phyloP scores from a whole-genome alignment of 1,140 invertebrate species.

The Musca domestica region DNA sequence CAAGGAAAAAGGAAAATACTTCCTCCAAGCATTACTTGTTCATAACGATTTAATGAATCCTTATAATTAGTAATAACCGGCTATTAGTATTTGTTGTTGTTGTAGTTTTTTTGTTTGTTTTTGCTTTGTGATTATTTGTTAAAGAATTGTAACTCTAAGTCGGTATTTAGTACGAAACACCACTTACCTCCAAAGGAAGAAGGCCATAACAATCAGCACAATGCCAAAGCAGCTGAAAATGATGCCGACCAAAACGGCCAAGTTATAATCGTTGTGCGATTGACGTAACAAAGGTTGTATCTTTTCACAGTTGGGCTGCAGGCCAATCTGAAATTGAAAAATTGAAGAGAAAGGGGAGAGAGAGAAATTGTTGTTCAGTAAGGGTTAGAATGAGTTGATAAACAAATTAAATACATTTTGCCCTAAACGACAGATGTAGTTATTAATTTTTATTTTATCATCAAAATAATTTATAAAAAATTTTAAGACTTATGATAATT shows the following conservation, averaged over 20 bases:
- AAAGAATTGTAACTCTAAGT: neutral
- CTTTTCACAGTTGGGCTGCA: conserved; percentile 69
- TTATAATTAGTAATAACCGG: conserved; percentile 5
- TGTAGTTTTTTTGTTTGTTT: conserved; percentile 2
- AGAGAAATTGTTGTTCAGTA: too few species aligned
- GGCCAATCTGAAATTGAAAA: conserved; percentile 43
- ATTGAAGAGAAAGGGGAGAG: too few species aligned
- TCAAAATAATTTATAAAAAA: too few species aligned
- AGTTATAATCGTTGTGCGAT: conserved; percentile 65
- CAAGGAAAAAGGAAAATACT: neutral
- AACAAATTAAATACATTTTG: too few species aligned
- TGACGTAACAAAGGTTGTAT: conserved; percentile 58
- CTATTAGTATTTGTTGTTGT: conserved; percentile 1
- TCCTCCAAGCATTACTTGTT: too few species aligned
- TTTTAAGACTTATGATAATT: too few species aligned
- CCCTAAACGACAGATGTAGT: too few species aligned
- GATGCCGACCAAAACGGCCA: conserved; percentile 70
- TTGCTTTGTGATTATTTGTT: too few species aligned
- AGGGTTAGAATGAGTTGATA: too few species aligned
- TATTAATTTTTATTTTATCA: too few species aligned
- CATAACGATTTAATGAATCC: neutral
- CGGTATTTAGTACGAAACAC: conserved; percentile 31
- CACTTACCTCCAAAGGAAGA: conserved; percentile 76
- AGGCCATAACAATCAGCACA: conserved; percentile 67
- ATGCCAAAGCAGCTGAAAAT: conserved; percentile 72